Conservation (phyloP, 2,888 invertebrate species). For the Aethes cnicana region DNA sequence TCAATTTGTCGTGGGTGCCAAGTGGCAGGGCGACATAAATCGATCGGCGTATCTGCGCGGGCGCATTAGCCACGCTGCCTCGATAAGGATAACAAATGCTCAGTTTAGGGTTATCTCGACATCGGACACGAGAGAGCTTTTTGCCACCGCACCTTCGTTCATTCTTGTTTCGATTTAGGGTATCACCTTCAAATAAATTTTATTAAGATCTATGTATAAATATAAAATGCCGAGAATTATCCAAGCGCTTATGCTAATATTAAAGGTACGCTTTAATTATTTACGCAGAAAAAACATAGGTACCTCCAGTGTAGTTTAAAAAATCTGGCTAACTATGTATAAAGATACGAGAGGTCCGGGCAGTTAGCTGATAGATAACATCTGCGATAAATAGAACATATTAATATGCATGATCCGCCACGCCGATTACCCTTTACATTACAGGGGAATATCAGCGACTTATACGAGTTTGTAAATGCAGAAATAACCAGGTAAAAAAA, state of each 20-base stretch:
- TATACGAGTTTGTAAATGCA: constrained; percentile 17
- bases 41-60: constrained; percentile 77
- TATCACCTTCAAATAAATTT: constrained; percentile 36
- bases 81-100: constrained; percentile 82
- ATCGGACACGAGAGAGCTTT: constrained; percentile 81
- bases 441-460: constrained; percentile 27
- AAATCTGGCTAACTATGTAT: too few relatives aligned
- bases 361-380: constrained; percentile 40
- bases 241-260: background rate
- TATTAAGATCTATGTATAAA: constrained; percentile 22
- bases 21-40: constrained; percentile 72
- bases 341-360: background rate
- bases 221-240: background rate
- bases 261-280: background rate
- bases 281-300: too few relatives aligned
- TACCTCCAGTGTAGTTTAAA: background rate
- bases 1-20: constrained; percentile 81
- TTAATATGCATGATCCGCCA: constrained; percentile 52
- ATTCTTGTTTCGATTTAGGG: constrained; percentile 55
- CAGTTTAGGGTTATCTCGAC: constrained; percentile 80
- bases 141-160: constrained; percentile 76
- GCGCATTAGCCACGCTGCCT: constrained; percentile 79
- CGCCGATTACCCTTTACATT: constrained; percentile 47
- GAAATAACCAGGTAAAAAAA: constrained; percentile 44
- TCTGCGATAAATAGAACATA: constrained; percentile 50